These are phyloP conservation scores for Heliconius himera DNA, from an alignment of 1,140 invertebrate species.

Conservation along the genomic window DNA sequence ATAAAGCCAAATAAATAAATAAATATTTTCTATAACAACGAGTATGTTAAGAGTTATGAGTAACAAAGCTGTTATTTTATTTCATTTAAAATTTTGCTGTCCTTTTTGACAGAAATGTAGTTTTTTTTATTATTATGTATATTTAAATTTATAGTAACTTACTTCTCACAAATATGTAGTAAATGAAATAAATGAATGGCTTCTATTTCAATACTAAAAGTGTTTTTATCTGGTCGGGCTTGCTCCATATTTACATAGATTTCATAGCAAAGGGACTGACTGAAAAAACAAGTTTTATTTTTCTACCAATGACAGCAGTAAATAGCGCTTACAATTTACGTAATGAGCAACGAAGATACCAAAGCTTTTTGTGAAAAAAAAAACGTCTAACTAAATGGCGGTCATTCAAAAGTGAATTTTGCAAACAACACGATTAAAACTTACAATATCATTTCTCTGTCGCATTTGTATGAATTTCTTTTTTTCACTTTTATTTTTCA, in stretches of 20 bases:
- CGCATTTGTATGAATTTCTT: background rate
- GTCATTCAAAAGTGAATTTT: background rate
- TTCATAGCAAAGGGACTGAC: background rate
- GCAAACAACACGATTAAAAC: background rate
- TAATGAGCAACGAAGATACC: background rate
- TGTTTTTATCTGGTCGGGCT: background rate
- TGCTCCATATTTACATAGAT: background rate
- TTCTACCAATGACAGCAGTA: background rate
- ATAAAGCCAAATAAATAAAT: no score
- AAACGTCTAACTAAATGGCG: background rate
- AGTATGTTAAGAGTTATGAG: no score
- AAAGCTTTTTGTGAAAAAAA: background rate
- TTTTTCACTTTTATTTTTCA: background rate
- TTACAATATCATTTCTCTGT: conserved; percentile 25
- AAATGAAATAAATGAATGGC: background rate
- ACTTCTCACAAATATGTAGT: background rate
- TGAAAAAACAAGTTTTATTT: conserved; percentile 6
- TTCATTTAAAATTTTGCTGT: background rate
- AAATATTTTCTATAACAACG: no score
- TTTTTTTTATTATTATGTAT: background rate
- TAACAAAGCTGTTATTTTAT: no score
- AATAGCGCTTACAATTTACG: conserved; percentile 12
- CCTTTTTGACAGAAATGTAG: background rate
- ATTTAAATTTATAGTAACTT: no score
- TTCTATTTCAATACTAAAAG: background rate